Percentiles rank a stretch among this genome's conserved stretches.
phyloP scores from a whole-genome alignment of 2,888 invertebrate genomes.

The Stenolophus ochropezus region DNA sequence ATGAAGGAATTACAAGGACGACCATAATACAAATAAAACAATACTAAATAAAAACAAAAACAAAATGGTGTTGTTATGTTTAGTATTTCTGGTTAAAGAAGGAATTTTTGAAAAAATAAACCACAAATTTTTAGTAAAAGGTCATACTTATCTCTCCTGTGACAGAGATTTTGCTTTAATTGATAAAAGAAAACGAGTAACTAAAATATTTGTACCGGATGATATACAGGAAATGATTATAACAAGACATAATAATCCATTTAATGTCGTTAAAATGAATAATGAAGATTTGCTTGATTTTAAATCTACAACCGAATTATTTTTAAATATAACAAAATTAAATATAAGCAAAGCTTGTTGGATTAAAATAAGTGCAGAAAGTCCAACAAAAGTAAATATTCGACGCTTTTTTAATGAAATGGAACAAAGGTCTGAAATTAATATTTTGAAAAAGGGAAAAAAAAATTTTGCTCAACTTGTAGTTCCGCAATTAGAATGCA shows the following conservation, averaged over 20 bases:
- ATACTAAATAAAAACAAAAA: slow-evolving; percentile 49
- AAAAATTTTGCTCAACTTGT: background rate
- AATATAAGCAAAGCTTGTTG: slow-evolving; percentile 50
- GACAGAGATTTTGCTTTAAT: slow-evolving; percentile 60
- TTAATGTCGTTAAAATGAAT: slow-evolving; percentile 51
- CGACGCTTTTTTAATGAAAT: slow-evolving; percentile 42
- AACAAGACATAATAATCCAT: slow-evolving; percentile 51
- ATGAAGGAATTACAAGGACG: slow-evolving; percentile 62
- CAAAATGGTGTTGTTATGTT: slow-evolving; percentile 27
- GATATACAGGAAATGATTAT: slow-evolving; percentile 56
- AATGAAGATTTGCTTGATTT: slow-evolving; percentile 56
- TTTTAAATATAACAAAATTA: slow-evolving; percentile 51
- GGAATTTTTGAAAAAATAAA: slow-evolving; percentile 51
- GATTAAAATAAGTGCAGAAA: slow-evolving; percentile 18
- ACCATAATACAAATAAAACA: slow-evolving; percentile 16
- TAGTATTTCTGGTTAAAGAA: slow-evolving; percentile 23
- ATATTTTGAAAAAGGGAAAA: background rate
- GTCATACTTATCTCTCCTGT: slow-evolving; percentile 60
- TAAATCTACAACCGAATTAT: slow-evolving; percentile 45
- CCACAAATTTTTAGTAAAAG: slow-evolving; percentile 54
- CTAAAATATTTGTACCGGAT: slow-evolving; percentile 51
- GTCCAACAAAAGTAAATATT: slow-evolving; percentile 20
- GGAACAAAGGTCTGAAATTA: slow-evolving; percentile 25
- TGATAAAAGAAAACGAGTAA: slow-evolving; percentile 57
- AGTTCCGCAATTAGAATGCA: slow-evolving; percentile 11